Evolutionary conservation across 2,888 invertebrate species (phyloP).

Genomic region (Xanthia icteritia): DNA sequence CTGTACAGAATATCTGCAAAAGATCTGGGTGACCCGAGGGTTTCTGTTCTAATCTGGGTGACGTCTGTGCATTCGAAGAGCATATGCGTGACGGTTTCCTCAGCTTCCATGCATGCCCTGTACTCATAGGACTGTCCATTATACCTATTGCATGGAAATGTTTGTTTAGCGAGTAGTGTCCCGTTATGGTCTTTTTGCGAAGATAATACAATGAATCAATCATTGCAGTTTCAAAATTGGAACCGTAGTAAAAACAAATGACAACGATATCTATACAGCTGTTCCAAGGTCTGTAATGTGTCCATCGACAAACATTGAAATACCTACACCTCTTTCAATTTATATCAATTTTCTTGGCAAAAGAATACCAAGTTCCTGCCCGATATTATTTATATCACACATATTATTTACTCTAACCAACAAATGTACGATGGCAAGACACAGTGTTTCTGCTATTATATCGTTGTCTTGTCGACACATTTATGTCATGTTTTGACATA

Average conservation of each 20-base stretch:
- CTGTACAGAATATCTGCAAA: too few relatives aligned
- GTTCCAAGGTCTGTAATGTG: conserved; percentile 2
- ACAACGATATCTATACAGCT: conserved; percentile 7
- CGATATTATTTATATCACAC: conserved; percentile 43
- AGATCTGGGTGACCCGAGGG: too few relatives aligned
- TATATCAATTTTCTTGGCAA: conserved; percentile 51
- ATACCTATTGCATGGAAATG: too few relatives aligned
- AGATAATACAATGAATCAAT: too few relatives aligned
- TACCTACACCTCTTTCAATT: conserved; percentile 37
- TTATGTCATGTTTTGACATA: conserved; percentile 61
- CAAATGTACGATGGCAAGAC: conserved; percentile 44
- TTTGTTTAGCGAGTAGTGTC: too few relatives aligned
- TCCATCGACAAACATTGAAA: conserved; percentile 30
- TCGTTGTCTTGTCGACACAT: conserved; percentile 62
- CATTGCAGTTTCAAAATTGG: too few relatives aligned
- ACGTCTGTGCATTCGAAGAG: too few relatives aligned
- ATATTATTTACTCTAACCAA: conserved; percentile 53
- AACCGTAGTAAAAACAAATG: neutral
- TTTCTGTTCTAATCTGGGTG: too few relatives aligned
- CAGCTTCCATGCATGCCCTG: too few relatives aligned
- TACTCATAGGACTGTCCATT: too few relatives aligned
- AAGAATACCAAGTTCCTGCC: conserved; percentile 24
- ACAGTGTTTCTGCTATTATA: conserved; percentile 53
- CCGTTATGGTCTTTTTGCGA: too few relatives aligned
- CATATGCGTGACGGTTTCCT: too few relatives aligned